These are phyloP conservation scores for Aplocera efformata DNA, from an alignment of 2,888 invertebrate genomes.

Conservation along the genomic window DNA sequence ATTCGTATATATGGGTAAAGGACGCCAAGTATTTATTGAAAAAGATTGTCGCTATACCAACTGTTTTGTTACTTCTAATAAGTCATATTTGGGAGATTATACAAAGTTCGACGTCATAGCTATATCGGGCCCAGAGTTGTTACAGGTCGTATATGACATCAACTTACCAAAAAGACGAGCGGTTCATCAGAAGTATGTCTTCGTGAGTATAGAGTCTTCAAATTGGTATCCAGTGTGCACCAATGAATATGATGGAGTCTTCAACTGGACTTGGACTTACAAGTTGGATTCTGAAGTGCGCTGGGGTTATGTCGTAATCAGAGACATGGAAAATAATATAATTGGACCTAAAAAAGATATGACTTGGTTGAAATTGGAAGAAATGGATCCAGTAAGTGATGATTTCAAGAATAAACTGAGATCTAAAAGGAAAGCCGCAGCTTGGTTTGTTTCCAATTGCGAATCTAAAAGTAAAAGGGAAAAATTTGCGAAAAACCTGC, in stretches of 20 bases:
- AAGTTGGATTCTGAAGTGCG: slow-evolving; percentile 50
- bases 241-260: slow-evolving; percentile 40
- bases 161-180: slow-evolving; percentile 37
- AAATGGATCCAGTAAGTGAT: slow-evolving; percentile 44
- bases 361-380: slow-evolving; percentile 46
- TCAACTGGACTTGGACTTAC: slow-evolving; percentile 64
- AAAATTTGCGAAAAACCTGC: slow-evolving; percentile 15
- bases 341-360: slow-evolving; percentile 53
- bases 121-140: slow-evolving; percentile 28
- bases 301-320: slow-evolving; percentile 52
- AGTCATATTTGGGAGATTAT: slow-evolving; percentile 24
- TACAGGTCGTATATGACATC: neutral
- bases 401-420: slow-evolving; percentile 37
- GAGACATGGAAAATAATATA: slow-evolving; percentile 39
- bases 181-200: slow-evolving; percentile 51
- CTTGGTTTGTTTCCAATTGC: slow-evolving; percentile 46
- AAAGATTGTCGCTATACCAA: slow-evolving; percentile 47
- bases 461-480: slow-evolving; percentile 27
- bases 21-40: slow-evolving; percentile 42
- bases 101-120: slow-evolving; percentile 34
- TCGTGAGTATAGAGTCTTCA: slow-evolving; percentile 52
- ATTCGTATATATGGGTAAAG: slow-evolving; percentile 49
- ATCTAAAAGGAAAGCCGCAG: slow-evolving; percentile 38
- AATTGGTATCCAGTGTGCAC: slow-evolving; percentile 44
- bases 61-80: slow-evolving; percentile 44